Evolutionary conservation across 64 coral and sea anemone species (phyloP).

Genomic region (Trachythela sp.): DNA sequence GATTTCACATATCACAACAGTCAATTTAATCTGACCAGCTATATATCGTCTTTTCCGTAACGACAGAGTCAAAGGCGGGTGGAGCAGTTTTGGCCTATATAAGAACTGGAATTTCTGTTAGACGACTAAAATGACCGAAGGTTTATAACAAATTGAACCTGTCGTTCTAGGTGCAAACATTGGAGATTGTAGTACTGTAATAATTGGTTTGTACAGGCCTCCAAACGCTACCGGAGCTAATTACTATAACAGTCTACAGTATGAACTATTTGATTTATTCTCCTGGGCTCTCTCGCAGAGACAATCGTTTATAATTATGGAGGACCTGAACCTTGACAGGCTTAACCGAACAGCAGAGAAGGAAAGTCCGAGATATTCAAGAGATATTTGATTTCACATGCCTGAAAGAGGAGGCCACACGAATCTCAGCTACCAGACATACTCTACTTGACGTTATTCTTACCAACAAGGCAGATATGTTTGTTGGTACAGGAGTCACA

Average conservation of each 20-base stretch:
- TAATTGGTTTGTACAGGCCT: conserved; percentile 25
- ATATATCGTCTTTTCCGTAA: conserved; percentile 30
- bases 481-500: neutral
- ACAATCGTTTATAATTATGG: neutral
- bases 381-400: conserved; percentile 19
- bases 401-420: neutral
- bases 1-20: conserved; percentile 25
- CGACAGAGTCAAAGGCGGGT: conserved; percentile 36
- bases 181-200: neutral
- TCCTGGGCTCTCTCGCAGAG: neutral
- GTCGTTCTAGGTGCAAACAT: neutral
- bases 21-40: conserved; percentile 17
- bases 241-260: neutral
- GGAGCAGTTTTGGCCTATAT: conserved; percentile 40
- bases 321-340: neutral
- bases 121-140: neutral
- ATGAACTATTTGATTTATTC: conserved; percentile 9
- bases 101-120: neutral
- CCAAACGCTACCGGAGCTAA: neutral
- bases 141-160: conserved; percentile 17
- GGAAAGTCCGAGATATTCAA: neutral
- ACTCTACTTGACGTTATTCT: conserved; percentile 46
- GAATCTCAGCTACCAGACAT: conserved; percentile 27
- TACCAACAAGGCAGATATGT: conserved; percentile 45
- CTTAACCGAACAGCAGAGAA: neutral